Conservation (phyloP, 1,140 invertebrate species). For the Amphibalanus amphitrite region DNA sequence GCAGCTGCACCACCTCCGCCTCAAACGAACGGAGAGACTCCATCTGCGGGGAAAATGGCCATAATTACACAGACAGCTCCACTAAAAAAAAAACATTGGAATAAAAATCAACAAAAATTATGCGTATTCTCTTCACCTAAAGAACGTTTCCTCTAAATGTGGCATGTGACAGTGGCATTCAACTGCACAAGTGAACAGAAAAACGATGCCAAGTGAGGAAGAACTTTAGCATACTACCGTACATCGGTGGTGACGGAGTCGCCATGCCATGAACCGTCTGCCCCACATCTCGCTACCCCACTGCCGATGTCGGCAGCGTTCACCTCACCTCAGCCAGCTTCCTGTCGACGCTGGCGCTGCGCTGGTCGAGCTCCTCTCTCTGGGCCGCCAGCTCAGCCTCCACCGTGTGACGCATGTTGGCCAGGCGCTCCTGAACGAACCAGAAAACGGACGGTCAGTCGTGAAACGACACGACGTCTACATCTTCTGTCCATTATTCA, state of each 20-base stretch:
- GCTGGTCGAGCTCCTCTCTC: conserved; percentile 5
- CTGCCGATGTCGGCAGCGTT: conserved; percentile 13
- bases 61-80: not conserved
- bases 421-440: conserved; percentile 26
- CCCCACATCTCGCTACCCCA: conserved; percentile 14
- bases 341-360: conserved; percentile 5
- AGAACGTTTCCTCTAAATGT: too few relatives aligned
- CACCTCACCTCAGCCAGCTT: conserved; percentile 15
- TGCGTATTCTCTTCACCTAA: too few relatives aligned
- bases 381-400: conserved; percentile 21
- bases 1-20: conserved; percentile 36
- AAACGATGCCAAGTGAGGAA: too few relatives aligned
- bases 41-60: conserved; percentile 21
- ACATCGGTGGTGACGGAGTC: too few relatives aligned
- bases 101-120: too few relatives aligned
- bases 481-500: too few relatives aligned
- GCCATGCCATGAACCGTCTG: conserved; percentile 8
- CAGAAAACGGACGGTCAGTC: too few relatives aligned
- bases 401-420: conserved; percentile 22
- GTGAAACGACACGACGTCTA: too few relatives aligned
- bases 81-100: too few relatives aligned
- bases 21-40: conserved; percentile 35
- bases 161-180: too few relatives aligned
- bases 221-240: too few relatives aligned
- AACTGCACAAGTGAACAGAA: too few relatives aligned